A percentile compares a stretch with the other conserved stretches of the same genome.
These are phyloP conservation scores for Chitala chitala DNA, from an alignment of 2,113 vertebrate genomes.

Conservation along the genomic window DNA sequence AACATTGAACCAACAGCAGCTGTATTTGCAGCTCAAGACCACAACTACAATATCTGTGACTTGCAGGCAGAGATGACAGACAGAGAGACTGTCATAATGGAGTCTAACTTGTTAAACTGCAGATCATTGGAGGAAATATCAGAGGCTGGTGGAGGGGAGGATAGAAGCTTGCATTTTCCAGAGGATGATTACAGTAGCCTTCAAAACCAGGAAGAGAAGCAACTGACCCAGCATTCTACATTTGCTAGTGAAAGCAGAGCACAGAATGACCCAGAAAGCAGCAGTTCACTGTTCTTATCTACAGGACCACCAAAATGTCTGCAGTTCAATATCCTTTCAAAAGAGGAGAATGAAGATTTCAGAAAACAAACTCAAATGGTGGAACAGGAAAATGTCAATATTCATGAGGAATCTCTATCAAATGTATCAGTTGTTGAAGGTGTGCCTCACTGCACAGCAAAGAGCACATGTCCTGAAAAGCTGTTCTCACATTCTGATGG, in stretches of 20 bases:
- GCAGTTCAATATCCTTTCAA: constrained; percentile 63
- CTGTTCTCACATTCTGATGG: constrained; percentile 25
- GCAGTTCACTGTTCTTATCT: constrained; percentile 38
- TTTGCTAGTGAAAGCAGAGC: constrained; percentile 31
- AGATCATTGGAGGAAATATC: constrained; percentile 65
- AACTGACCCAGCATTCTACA: constrained; percentile 35
- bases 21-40: constrained; percentile 49
- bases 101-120: constrained; percentile 58
- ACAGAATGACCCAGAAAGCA: constrained; percentile 48
- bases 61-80: constrained; percentile 44
- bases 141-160: constrained; percentile 61
- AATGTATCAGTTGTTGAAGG: constrained; percentile 50
- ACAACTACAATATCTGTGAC: constrained; percentile 52
- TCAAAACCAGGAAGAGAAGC: constrained; percentile 43
- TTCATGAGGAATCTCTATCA: constrained; percentile 51
- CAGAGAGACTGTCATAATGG: constrained; percentile 45
- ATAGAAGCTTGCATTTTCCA: constrained; percentile 48
- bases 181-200: constrained; percentile 63
- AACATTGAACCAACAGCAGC: constrained; percentile 46
- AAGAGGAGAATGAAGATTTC: constrained; percentile 45
- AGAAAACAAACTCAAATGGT: constrained; percentile 40
- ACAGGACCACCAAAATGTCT: constrained; percentile 43
- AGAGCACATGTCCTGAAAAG: constrained; percentile 21
- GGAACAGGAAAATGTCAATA: constrained; percentile 35
- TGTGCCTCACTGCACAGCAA: constrained; percentile 7